These are phyloP conservation scores for Genyomyrus donnyi DNA, from an alignment of 2,113 vertebrate genomes.

Conservation along the genomic window DNA sequence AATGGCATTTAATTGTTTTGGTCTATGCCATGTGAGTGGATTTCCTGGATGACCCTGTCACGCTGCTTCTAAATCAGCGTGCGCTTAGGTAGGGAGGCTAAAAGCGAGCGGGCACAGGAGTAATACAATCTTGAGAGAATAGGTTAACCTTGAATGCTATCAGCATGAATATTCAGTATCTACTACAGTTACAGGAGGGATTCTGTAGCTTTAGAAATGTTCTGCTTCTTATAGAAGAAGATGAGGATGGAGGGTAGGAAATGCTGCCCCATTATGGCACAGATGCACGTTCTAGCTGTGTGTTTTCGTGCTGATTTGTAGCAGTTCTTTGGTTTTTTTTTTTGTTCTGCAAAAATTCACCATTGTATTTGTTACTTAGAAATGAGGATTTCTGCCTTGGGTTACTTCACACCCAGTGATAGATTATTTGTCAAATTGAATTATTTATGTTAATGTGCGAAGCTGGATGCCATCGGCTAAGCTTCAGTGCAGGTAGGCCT, in stretches of 20 bases:
- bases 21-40: neutral
- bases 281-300: neutral
- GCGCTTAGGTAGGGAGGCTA: neutral
- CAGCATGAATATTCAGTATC: constrained; percentile 5
- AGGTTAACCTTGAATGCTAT: constrained; percentile 26
- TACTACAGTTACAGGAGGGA: neutral
- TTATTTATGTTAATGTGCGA: neutral
- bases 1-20: neutral
- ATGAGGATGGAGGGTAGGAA: neutral
- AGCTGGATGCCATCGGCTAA: neutral
- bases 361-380: neutral
- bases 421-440: neutral
- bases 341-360: neutral
- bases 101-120: neutral
- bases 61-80: neutral
- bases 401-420: neutral
- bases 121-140: neutral
- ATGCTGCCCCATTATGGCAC: neutral
- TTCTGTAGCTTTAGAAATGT: constrained; percentile 3
- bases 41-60: neutral
- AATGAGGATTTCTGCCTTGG: neutral
- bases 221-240: neutral
- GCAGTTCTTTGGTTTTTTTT: neutral
- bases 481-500: neutral
- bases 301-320: neutral